Evolutionary conservation across 2,113 vertebrate species (phyloP), one percentile per base, ranked within the genome.

Genomic region (Corydoras maculifer): DNA sequence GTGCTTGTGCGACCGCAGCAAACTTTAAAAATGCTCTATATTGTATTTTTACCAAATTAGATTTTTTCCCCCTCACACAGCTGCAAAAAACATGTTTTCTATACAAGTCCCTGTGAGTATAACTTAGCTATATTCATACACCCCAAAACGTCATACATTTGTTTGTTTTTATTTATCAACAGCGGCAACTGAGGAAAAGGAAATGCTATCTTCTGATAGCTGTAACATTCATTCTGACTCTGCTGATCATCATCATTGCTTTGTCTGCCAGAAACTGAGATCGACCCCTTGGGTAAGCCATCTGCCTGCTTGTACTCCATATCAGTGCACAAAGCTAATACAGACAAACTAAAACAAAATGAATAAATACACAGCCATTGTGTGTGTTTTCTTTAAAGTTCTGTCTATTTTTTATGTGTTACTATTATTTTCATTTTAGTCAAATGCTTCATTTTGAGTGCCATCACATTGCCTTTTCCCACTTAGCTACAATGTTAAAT

Each of bases 111-210:
- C 11, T 53, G 3, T 53, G 51, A 53, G 13, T 14, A 53, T 12
- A 10, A 53, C 7, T 8, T 43, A 43, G 35, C 13, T 10, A 10
- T 50, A 50, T 53, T 14, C 51, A 10, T 14, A 53, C 51, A 53
- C 3, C 51, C 1, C 9, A 3, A 53, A 14, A 53, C 3, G 51
- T 14, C 13, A 12, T 53, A 10, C 6, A 57, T 13, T 57, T 57
- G 12, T n/a, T 15, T 57, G 55, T 15, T 13, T 48, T 6, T 70
- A 30, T 60, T 10, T 76, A 11, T 72, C 58, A 18, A 65, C 86
- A 90, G 88, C 87, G 85, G 68, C 87, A 87, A 80, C 75, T 88
- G 58, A 87, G 87, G 74, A 89, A 86, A 82, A 90, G 86, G 81
- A 91, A 88, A 70, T 90, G 88, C 79, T 91, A 86, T 77, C 80